A percentile compares a stretch with the other conserved stretches of the same genome.
These are phyloP conservation scores for Andricus curvator DNA, from an alignment of 2,888 invertebrate genomes.

Conservation along the genomic window DNA sequence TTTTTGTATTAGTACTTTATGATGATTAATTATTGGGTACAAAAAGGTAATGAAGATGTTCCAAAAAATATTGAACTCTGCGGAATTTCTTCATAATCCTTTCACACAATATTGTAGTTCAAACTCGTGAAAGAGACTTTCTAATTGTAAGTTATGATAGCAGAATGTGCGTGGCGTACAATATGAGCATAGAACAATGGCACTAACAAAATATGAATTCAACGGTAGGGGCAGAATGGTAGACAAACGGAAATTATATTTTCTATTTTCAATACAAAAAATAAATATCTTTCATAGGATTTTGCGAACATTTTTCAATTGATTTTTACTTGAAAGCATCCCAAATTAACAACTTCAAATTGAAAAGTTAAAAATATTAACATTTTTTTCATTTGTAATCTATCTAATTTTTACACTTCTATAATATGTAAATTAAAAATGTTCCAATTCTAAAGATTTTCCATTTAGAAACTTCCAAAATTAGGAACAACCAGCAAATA, in stretches of 20 bases:
- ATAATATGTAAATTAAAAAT: no score
- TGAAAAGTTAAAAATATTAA: no score
- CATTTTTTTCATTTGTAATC: no score
- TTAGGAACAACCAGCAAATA: no score
- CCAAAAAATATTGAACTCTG: neutral
- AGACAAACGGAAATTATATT: neutral
- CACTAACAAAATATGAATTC: slow-evolving; percentile 18
- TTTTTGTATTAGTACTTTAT: no score
- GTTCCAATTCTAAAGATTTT: no score
- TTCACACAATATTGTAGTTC: slow-evolving; percentile 22
- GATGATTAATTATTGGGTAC: neutral
- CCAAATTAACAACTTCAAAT: no score
- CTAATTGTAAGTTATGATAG: slow-evolving; percentile 31
- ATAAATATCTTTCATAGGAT: neutral
- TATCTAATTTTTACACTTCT: no score
- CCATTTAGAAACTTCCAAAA: no score
- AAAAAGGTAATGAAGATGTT: neutral
- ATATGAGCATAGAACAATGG: slow-evolving; percentile 18
- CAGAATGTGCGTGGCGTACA: slow-evolving; percentile 26
- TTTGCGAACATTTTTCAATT: neutral
- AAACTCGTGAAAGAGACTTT: slow-evolving; percentile 30
- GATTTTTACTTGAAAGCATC: neutral
- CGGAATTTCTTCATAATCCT: slow-evolving; percentile 14
- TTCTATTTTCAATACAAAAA: neutral
- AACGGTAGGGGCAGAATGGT: neutral